phyloP scores from a whole-genome alignment of 35 echinoderm and acorn worm species.

The Eucidaris tribuloides region DNA sequence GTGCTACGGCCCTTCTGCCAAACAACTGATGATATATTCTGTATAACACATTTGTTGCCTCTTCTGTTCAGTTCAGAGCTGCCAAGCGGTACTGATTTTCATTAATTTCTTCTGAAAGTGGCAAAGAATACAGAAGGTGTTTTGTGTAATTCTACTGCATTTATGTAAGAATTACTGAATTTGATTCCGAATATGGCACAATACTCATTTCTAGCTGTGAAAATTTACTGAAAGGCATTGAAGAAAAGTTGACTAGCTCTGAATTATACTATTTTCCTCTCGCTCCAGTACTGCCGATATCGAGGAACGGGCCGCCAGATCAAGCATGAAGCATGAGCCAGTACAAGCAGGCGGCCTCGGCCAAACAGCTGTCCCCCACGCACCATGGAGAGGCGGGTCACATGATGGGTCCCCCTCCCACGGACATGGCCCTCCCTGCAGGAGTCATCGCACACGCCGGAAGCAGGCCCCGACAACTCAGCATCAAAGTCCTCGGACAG shows the following conservation, averaged over 20 bases:
- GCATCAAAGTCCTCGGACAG: no score
- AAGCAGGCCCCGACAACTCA: no score
- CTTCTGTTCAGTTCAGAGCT: no score
- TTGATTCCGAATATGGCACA: background rate
- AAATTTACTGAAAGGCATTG: background rate
- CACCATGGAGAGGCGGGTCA: background rate
- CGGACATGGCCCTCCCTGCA: no score
- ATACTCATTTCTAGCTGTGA: no score
- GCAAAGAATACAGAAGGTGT: background rate
- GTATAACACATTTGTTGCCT: no score
- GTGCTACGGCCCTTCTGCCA: no score
- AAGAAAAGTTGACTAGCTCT: background rate
- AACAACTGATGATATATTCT: no score
- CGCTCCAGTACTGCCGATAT: constrained; percentile 54
- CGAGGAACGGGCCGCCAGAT: constrained; percentile 84
- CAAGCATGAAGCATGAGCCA: constrained; percentile 85
- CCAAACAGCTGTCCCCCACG: constrained; percentile 65
- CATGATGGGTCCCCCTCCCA: no score
- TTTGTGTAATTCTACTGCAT: background rate
- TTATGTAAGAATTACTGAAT: background rate
- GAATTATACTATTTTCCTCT: background rate
- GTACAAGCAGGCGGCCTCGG: constrained; percentile 76
- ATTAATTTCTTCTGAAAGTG: background rate
- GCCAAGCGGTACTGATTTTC: background rate
- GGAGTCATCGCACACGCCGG: no score